Evolutionary conservation across 1,140 invertebrate genomes (phyloP).

Genomic region (silkworm (Bombyx mori)): ASM3026992v2 NC_085115.1:12722001-12722500

Average conservation of each 20-base stretch:
- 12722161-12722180: slow-evolving; percentile 12
- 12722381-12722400: too few species aligned
- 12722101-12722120: slow-evolving; percentile 45
- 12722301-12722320: slow-evolving; percentile 73
- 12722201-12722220: slow-evolving; percentile 24
- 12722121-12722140: slow-evolving; percentile 4
- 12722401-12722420: too few species aligned
- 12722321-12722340: slow-evolving; percentile 41
- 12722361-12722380: not conserved
- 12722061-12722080: too few species aligned
- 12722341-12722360: not conserved
- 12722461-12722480: too few species aligned
- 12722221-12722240: slow-evolving; percentile 45
- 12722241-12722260: slow-evolving; percentile 46
- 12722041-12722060: too few species aligned
- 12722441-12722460: too few species aligned
- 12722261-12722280: slow-evolving; percentile 76
- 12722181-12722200: slow-evolving; percentile 11
- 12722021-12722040: too few species aligned
- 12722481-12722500: too few species aligned
- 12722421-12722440: too few species aligned
- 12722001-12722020: too few species aligned
- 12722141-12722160: slow-evolving; percentile 1
- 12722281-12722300: slow-evolving; percentile 85
- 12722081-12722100: slow-evolving; percentile 36